Evolutionary conservation across 2,888 invertebrate species (phyloP).

Genomic region (Ischnus inquisitorius): DNA sequence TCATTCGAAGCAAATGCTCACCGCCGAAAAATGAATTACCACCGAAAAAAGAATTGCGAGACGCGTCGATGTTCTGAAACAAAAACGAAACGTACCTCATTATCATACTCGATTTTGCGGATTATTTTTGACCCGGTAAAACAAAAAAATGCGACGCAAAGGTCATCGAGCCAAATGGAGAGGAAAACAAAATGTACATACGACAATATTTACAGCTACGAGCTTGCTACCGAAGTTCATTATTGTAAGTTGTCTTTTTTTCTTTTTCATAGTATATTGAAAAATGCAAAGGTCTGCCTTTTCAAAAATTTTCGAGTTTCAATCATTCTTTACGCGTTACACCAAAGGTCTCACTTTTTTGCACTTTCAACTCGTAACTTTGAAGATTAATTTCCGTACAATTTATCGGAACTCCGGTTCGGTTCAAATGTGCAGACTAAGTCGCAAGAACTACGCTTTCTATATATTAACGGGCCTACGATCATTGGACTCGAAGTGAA

Average conservation of each 20-base stretch:
- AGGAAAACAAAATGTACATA: slow-evolving; percentile 44
- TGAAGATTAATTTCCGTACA: not conserved
- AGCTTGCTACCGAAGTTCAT: slow-evolving; percentile 10
- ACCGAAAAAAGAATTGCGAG: not conserved
- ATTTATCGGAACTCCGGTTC: not conserved
- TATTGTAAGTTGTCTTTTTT: slow-evolving; percentile 8
- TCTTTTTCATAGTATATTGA: not conserved
- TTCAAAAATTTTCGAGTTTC: not conserved
- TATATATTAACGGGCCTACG: not conserved
- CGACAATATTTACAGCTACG: slow-evolving; percentile 32
- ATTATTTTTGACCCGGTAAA: too few relatives aligned
- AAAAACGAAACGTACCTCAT: slow-evolving; percentile 41
- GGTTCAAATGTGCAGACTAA: not conserved
- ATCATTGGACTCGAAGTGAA: not conserved
- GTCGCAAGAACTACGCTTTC: too few relatives aligned
- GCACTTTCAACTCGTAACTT: not conserved
- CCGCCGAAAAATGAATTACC: not conserved
- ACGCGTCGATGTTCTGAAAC: not conserved
- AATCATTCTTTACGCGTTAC: not conserved
- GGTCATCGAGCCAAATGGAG: not conserved
- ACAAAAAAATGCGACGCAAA: not conserved
- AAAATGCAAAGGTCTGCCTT: not conserved
- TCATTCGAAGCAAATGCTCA: slow-evolving; percentile 57
- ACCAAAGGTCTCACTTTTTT: not conserved
- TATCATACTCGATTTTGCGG: not conserved